These are phyloP conservation scores for Leuciscus waleckii DNA, from an alignment of 2,797 vertebrate species.

Conservation along the genomic window DNA sequence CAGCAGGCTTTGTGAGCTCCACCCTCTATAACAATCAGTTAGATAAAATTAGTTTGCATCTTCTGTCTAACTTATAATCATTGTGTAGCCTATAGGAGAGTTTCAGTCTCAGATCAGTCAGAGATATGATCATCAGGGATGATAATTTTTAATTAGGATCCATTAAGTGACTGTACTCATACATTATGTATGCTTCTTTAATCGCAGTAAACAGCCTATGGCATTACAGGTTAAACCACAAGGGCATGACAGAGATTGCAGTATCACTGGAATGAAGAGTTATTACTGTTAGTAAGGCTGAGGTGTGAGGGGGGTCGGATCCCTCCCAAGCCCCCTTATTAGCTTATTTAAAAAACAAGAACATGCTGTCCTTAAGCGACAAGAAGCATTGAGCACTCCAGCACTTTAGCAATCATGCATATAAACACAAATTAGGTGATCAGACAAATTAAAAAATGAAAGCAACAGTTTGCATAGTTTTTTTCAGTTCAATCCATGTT, in stretches of 20 bases:
- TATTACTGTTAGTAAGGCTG: neutral
- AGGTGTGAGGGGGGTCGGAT: neutral
- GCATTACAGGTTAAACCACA: slow-evolving; percentile 22
- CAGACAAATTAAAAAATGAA: neutral
- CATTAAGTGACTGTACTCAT: slow-evolving; percentile 22
- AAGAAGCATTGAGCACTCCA: neutral
- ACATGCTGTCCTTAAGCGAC: neutral
- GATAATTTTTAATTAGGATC: slow-evolving; percentile 22
- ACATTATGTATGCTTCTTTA: slow-evolving; percentile 21
- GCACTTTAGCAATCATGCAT: neutral
- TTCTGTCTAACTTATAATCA: neutral
- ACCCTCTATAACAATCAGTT: neutral
- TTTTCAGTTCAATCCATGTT: neutral
- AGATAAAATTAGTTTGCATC: neutral
- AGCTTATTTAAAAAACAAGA: neutral
- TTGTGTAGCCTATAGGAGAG: slow-evolving; percentile 9
- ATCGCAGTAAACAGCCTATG: slow-evolving; percentile 30
- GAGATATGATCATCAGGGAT: slow-evolving; percentile 19
- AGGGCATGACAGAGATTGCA: slow-evolving; percentile 6
- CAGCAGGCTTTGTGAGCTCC: no score
- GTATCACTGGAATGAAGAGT: neutral
- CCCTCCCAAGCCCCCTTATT: neutral
- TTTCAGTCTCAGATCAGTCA: slow-evolving; percentile 12
- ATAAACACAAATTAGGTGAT: neutral
- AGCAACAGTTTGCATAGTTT: neutral